Conservation (phyloP, 2,888 invertebrate genomes). For the Choristoneura rosaceana region DNA sequence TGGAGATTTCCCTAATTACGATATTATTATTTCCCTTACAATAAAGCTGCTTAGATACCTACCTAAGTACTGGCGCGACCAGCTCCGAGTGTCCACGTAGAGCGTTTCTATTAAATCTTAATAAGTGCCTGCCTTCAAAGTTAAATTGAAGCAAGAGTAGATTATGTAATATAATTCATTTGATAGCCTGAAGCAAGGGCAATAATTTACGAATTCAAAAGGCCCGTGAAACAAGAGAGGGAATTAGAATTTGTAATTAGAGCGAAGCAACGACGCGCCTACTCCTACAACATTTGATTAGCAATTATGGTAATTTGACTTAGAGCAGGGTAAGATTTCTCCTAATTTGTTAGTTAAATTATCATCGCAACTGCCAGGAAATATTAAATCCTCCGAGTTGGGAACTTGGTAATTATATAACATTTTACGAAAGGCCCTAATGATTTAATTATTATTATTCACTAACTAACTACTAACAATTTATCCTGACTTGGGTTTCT, state of each 20-base stretch:
- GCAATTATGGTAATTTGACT: slow-evolving; percentile 85
- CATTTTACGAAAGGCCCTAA: slow-evolving; percentile 18
- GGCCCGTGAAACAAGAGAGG: slow-evolving; percentile 82
- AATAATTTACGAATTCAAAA: slow-evolving; percentile 84
- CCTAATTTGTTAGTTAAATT: slow-evolving; percentile 84
- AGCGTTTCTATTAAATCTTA: slow-evolving; percentile 29
- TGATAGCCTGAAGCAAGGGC: slow-evolving; percentile 70
- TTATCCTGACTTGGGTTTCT: background rate
- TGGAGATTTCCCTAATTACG: slow-evolving; percentile 27
- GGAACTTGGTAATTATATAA: slow-evolving; percentile 38
- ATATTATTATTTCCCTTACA: slow-evolving; percentile 4
- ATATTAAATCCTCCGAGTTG: slow-evolving; percentile 50
- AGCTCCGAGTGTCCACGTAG: slow-evolving; percentile 22
- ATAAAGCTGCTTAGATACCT: background rate
- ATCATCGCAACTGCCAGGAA: slow-evolving; percentile 70
- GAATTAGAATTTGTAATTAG: slow-evolving; percentile 85
- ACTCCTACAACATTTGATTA: slow-evolving; percentile 84
- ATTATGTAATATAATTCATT: slow-evolving; percentile 60
- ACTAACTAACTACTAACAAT: background rate
- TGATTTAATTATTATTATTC: slow-evolving; percentile 10
- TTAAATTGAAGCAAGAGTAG: slow-evolving; percentile 36
- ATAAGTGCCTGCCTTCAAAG: slow-evolving; percentile 37
- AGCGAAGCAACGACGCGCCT: slow-evolving; percentile 71
- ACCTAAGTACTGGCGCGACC: background rate
- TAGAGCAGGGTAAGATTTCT: slow-evolving; percentile 83